Base-by-base conservation (phyloP, 2,888 invertebrate species). In the Agrochola lota region DNA sequence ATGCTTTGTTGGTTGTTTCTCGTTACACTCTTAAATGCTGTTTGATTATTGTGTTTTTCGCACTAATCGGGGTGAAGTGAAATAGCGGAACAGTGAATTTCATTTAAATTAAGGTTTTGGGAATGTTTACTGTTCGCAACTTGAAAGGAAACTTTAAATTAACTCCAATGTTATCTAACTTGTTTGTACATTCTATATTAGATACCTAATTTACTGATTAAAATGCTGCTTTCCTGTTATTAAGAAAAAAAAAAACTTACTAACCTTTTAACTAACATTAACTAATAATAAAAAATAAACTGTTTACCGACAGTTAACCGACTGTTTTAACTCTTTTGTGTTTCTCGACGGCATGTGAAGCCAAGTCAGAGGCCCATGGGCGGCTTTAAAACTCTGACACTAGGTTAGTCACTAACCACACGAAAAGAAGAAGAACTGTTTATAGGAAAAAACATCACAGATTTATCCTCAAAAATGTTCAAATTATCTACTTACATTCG, bases 401-500 rank as follows among this genome's bases (percentile, higher is more conserved):
- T 35, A 35, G 35, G 35, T 35, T 35, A 35, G 35, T 35, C 35
- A 35, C 35, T 3, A 35, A 35, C 35, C 35, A 35, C 35, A 35
- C 3, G 35, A 1, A 35, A 35, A 35, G 35, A 35, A 35, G 5
- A 35, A 3, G 35, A 35, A n/a, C 17, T 55, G 17, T 35, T 17
- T 23, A 8, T 52, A 23, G 3, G 17, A 73, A 55, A 71, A 8
- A 12, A 30, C 3, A 26, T 11, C 15, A 35, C 30, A 15, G 7
- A 35, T 8, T 30, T 9, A 17, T 43, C 17, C 17, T 17, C 23
- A 17, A 30, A 23, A 71, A 4, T 7, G 23, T 23, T 55, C 43
- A 0, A 4, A 30, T 46, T 35, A 35, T 40, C 3, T 35, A 81
- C 89, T 88, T 77, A 96, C 96, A 82, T 87, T 95, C 95, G 43